These are phyloP conservation scores for Sebastiscus tertius DNA, from an alignment of 2,797 vertebrate genomes.

Conservation along the genomic window DNA sequence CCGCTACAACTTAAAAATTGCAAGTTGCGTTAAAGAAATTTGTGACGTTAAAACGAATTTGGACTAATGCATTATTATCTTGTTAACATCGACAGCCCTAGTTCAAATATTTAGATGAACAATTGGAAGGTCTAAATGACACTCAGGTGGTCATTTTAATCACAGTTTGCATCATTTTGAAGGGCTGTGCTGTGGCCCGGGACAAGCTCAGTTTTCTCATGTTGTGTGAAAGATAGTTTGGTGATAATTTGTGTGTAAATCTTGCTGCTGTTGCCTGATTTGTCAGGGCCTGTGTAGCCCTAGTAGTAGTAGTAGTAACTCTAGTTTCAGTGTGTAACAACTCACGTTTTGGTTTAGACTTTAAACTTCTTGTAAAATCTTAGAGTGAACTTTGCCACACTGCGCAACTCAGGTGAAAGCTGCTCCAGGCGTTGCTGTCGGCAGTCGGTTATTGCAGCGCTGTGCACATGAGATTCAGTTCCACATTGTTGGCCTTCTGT, in stretches of 20 bases:
- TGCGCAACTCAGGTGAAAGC: background rate
- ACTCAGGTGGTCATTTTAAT: background rate
- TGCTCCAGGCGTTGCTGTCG: background rate
- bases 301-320: background rate
- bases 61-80: no score
- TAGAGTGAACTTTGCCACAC: background rate
- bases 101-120: background rate
- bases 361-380: background rate
- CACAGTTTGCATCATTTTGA: background rate
- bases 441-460: background rate
- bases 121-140: background rate
- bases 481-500: conserved; percentile 10
- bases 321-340: background rate
- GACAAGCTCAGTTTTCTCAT: background rate
- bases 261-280: background rate
- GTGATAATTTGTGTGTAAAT: conserved; percentile 3
- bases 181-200: background rate
- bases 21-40: no score
- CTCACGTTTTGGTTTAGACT: background rate
- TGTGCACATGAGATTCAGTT: conserved; percentile 5
- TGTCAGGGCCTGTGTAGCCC: background rate
- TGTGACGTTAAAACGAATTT: no score
- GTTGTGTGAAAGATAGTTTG: background rate
- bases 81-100: no score
- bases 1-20: no score